Evolutionary conservation across 2,888 invertebrate species (phyloP).

Genomic region (Chalcis sispes): DNA sequence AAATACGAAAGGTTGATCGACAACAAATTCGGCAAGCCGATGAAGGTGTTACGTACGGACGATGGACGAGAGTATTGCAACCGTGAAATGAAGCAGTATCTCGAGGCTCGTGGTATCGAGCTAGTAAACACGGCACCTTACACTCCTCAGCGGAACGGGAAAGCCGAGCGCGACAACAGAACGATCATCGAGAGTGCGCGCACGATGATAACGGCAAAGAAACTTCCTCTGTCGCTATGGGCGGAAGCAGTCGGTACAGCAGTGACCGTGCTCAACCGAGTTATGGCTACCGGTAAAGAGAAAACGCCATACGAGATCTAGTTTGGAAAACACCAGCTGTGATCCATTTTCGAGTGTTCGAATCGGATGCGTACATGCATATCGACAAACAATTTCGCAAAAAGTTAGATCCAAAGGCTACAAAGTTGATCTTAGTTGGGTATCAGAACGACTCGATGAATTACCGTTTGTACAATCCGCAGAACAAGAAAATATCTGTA

Average conservation of each 20-base stretch:
- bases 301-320: conserved; percentile 59
- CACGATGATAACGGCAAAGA: conserved; percentile 39
- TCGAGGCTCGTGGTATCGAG: conserved; percentile 39
- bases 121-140: conserved; percentile 47
- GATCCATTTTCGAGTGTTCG: conserved; percentile 57
- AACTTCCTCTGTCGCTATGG: conserved; percentile 40
- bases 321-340: conserved; percentile 58
- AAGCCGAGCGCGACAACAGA: conserved; percentile 42
- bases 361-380: conserved; percentile 56
- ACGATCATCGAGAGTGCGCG: conserved; percentile 49
- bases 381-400: conserved; percentile 54
- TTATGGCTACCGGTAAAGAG: conserved; percentile 5
- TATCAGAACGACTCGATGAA: conserved; percentile 55
- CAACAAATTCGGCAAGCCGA: too few species aligned
- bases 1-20: conserved; percentile 49
- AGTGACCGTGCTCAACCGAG: conserved; percentile 31
- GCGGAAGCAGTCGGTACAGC: conserved; percentile 49
- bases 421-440: conserved; percentile 59
- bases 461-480: conserved; percentile 21
- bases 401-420: conserved; percentile 60
- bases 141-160: conserved; percentile 52
- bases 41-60: conserved; percentile 56
- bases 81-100: conserved; percentile 4
- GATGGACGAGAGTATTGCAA: conserved; percentile 57
- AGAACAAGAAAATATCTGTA: background rate